Conservation (phyloP, 2,888 invertebrate genomes). For the Euplagia quadripunctaria region DNA sequence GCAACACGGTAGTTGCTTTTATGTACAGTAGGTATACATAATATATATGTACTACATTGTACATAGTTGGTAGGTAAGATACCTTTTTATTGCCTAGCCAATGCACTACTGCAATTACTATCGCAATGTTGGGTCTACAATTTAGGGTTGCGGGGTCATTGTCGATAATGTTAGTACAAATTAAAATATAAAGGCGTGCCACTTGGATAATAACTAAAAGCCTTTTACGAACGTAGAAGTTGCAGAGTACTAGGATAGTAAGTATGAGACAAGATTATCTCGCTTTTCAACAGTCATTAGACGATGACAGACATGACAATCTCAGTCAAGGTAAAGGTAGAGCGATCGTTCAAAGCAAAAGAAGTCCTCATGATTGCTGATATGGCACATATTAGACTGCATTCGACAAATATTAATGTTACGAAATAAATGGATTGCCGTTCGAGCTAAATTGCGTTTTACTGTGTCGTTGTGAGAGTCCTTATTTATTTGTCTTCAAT, state of each 20-base stretch:
- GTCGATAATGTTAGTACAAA: no score
- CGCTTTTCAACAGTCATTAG: not conserved
- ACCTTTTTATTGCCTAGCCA: no score
- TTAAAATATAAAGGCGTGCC: no score
- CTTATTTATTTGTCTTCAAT: not conserved
- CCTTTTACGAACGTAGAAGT: not conserved
- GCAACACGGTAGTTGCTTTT: no score
- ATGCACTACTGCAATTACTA: no score
- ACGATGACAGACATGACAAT: not conserved
- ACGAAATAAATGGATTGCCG: not conserved
- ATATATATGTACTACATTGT: no score
- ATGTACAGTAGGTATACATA: no score
- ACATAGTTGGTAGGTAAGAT: no score
- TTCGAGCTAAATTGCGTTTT: not conserved
- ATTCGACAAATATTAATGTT: not conserved
- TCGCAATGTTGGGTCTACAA: no score
- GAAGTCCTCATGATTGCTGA: not conserved
- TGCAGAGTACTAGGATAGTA: not conserved
- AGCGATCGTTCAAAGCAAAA: not conserved
- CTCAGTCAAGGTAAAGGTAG: not conserved
- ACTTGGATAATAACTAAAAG: no score
- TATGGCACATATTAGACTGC: not conserved
- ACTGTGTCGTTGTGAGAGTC: not conserved
- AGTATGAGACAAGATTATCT: not conserved
- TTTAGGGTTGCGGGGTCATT: no score